Conservation (phyloP, 2,113 vertebrate species). For the Rhea pennata region DNA sequence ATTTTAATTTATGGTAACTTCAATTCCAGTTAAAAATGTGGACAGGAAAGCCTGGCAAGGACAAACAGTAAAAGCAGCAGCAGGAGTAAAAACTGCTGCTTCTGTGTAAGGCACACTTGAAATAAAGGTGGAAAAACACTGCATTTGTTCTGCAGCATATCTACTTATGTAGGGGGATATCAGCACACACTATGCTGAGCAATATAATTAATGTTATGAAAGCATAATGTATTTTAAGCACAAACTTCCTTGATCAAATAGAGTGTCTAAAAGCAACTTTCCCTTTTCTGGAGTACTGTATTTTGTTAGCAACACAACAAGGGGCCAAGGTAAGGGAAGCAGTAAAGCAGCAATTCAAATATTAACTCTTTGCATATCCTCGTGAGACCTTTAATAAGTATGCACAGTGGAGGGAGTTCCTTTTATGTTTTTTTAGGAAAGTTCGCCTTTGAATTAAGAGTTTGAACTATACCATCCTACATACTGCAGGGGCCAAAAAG, state of each 20-base stretch:
- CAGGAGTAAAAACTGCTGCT: not conserved
- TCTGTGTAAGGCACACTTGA: not conserved
- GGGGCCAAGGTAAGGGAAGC: constrained; percentile 23
- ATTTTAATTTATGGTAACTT: not conserved
- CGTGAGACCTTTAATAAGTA: not conserved
- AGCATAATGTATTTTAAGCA: not conserved
- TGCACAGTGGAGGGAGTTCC: not conserved
- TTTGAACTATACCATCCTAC: not conserved
- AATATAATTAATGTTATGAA: not conserved
- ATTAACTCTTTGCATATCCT: not conserved
- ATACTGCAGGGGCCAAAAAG: not conserved
- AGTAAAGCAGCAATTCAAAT: not conserved
- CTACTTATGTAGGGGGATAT: not conserved
- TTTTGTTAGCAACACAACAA: not conserved
- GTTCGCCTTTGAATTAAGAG: not conserved
- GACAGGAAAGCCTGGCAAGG: not conserved
- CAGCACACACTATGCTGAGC: not conserved
- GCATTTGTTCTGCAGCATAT: not conserved
- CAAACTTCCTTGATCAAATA: not conserved
- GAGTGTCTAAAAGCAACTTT: not conserved
- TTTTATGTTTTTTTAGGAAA: constrained; percentile 16
- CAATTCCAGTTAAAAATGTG: not conserved
- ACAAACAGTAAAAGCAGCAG: not conserved
- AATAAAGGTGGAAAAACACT: not conserved
- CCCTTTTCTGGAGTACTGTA: not conserved